Base-by-base conservation (phyloP, 2,113 vertebrate species). In the Spilogale gracilis region DNA sequence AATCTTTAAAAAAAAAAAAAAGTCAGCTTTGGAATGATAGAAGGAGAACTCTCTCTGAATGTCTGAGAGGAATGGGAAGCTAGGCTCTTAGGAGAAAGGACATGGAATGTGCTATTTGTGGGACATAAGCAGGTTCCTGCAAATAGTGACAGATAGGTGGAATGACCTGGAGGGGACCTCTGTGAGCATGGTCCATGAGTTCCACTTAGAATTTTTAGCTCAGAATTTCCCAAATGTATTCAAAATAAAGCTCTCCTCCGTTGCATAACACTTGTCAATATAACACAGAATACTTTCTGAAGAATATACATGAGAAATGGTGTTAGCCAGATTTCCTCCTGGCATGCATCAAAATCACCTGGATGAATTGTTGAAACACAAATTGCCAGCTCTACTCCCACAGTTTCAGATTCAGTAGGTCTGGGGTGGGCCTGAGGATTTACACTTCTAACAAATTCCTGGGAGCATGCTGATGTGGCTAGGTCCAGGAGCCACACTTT, bases 381-480 rank as follows among this genome's bases (percentile, higher is more conserved):
- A 2, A 79, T n/a, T 86, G 5, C 52, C 52, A 32, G 13, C 25
- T 7, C n/a, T 30, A 48, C 9, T 54, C 61, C 43, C 69, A 81
- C 54, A 81, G 12, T 67, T 54, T 78, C 48, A 67, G 56, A 52
- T 38, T 69, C 48, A 45, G 38, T 73, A 50, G 9, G 30, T 80
- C 45, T 92, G 65, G 50, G 32, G 32, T 92, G 20, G 45, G 76
- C 61, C 61, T 87, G 74, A 71, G 69, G 20, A 76, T 71, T 23
- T 96, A 67, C 27, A 76, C 71, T 96, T 95, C 48, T 89, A 74
- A 80, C 1, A 93, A 65, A 32, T 85, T 89, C 71, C 43, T 13
- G 67, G 58, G 52, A 21, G 13, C 25, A 4, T 74, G 25, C 11
- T 71, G 27, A 52, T 60, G 3, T 8, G 43, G 23, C 20, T 86